phyloP scores from a whole-genome alignment of 2,888 invertebrate genomes.

The Noctua janthina region DNA sequence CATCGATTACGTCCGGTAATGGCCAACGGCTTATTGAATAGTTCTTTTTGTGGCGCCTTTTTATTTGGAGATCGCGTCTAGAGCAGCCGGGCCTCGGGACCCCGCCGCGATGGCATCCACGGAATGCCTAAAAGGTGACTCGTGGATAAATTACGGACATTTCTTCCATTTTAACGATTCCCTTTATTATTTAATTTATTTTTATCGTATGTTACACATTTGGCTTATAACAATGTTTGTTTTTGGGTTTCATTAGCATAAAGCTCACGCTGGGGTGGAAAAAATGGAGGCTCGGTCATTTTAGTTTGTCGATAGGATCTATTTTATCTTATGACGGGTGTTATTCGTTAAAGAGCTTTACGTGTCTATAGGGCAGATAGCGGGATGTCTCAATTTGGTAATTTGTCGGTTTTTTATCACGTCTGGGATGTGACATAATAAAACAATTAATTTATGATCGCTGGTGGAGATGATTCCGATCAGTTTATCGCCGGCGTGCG shows the following conservation, averaged over 20 bases:
- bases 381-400: slow-evolving; percentile 89
- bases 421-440: slow-evolving; percentile 87
- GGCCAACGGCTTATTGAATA: slow-evolving; percentile 89
- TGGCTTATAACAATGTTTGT: slow-evolving; percentile 90
- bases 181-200: slow-evolving; percentile 91
- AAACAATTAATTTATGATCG: slow-evolving; percentile 90
- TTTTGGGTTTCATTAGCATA: slow-evolving; percentile 90
- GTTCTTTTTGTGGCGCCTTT: slow-evolving; percentile 90
- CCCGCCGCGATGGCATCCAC: slow-evolving; percentile 89
- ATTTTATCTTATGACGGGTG: slow-evolving; percentile 83
- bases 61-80: slow-evolving; percentile 88
- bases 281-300: slow-evolving; percentile 81
- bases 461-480: slow-evolving; percentile 84
- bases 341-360: slow-evolving; percentile 80
- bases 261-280: slow-evolving; percentile 84
- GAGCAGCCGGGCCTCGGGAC: slow-evolving; percentile 84
- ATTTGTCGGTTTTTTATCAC: slow-evolving; percentile 88
- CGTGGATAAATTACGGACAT: slow-evolving; percentile 90
- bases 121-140: slow-evolving; percentile 90
- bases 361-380: slow-evolving; percentile 87
- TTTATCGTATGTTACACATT: slow-evolving; percentile 90
- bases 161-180: slow-evolving; percentile 90
- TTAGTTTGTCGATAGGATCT: slow-evolving; percentile 83
- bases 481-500: slow-evolving; percentile 84
- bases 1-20: slow-evolving; percentile 89